Evolutionary conservation across 53 echinoderm and acorn worm genomes (phyloP), one percentile per base, ranked within the genome.

Genomic region (Glandiceps talaboti): DNA sequence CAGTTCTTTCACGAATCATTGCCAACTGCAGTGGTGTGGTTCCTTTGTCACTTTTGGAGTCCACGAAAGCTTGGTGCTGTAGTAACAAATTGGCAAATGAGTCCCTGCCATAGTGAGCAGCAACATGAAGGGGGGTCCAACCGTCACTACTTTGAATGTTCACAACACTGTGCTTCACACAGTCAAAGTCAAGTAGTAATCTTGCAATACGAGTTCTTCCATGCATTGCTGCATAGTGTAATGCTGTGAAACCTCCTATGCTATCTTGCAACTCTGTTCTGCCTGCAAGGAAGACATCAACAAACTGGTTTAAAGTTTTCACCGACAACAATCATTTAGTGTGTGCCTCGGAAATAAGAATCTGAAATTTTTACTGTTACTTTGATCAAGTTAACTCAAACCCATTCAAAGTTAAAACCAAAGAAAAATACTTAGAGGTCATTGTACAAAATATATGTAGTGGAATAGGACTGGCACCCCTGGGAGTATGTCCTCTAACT

Each of bases 191-290:
- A 29, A 92, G 73, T 28, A 92, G 90, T 1, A 92, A 81, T 28
- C 89, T 87, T 29, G 92, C 92, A 0, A 92, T 89, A 29, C 92
- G 90, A 28, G 92, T 92, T 28, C 92, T 82, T 31, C 92, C 92
- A 30, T 92, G 92, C 92, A 92, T 92, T 28, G 92, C 92, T 10
- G 92, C 92, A 74, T 92, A 92, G 73, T 92, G 92, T 28, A 90
- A 79, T 73, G 87, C 87, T 1, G 90, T 90, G 75, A 90, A 92
- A 0, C 90, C 92, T 73, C 92, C 92, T 29, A 92, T 92, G 0
- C 83, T 73, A 74, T 92, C 92, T 77, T 73, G 82, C 1, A 85
- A 83, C 33, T 90, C 84, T 29, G 90, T 89, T 32, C 83, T 87
- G 0, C 92, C 92, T 92, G 81, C 28, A 74, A 83, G 20, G 32